Conservation (phyloP, 2,113 vertebrate species). For the Xenopus borealis region DNA sequence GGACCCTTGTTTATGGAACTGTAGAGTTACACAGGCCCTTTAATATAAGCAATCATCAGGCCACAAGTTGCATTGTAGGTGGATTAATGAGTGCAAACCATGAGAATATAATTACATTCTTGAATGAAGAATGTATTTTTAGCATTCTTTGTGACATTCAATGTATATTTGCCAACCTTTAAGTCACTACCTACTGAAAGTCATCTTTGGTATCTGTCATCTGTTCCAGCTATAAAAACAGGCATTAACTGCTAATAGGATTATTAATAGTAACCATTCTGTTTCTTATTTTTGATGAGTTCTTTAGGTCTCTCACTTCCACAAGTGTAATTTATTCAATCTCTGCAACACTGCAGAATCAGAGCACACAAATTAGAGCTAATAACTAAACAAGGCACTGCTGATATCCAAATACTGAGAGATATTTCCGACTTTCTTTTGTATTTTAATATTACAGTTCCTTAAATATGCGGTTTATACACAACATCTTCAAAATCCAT, state of each 20-base stretch:
- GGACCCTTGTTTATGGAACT: background rate
- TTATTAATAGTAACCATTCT: background rate
- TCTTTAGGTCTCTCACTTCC: background rate
- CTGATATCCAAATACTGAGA: too few species aligned
- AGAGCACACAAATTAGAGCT: too few species aligned
- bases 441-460: too few species aligned
- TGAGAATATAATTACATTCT: slow-evolving; percentile 30
- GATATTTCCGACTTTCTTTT: too few species aligned
- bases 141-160: slow-evolving; percentile 57
- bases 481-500: too few species aligned
- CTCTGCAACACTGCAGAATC: background rate
- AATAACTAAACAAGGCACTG: too few species aligned
- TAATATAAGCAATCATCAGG: background rate
- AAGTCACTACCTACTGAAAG: slow-evolving; percentile 10
- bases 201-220: background rate
- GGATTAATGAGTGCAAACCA: slow-evolving; percentile 23
- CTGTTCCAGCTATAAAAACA: background rate
- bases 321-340: background rate
- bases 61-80: slow-evolving; percentile 38
- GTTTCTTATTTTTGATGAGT: background rate
- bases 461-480: too few species aligned
- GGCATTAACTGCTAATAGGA: background rate
- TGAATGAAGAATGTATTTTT: slow-evolving; percentile 36
- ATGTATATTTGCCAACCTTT: slow-evolving; percentile 59
- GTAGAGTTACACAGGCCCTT: background rate